Evolutionary conservation across 1,140 invertebrate species (phyloP).

Genomic region (Danaus melanippus): DNA sequence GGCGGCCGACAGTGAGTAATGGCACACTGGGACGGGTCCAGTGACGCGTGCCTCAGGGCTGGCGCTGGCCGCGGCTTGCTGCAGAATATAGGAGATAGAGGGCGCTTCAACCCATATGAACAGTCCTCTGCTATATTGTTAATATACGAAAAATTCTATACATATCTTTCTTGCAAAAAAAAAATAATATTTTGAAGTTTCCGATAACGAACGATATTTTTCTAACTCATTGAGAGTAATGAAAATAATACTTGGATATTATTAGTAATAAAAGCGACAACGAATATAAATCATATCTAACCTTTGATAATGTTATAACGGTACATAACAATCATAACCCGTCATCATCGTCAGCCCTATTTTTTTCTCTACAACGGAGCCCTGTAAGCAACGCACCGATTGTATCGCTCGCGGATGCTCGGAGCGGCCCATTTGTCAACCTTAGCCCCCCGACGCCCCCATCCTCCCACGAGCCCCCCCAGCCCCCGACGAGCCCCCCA

Average conservation of each 20-base stretch:
- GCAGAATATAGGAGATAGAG: too few species aligned
- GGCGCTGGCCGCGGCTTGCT: conserved; percentile 18
- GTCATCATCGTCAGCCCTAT: conserved; percentile 39
- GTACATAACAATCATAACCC: not conserved
- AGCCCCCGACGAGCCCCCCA: conserved; percentile 13
- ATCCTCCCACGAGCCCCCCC: not conserved
- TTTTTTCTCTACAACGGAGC: conserved; percentile 57
- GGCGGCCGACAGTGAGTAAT: conserved; percentile 69
- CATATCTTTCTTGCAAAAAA: too few species aligned
- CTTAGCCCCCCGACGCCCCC: conserved; percentile 38
- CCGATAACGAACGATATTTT: too few species aligned
- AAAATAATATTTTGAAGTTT: too few species aligned
- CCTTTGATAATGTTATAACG: not conserved
- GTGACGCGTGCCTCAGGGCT: conserved; percentile 65
- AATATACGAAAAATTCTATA: too few species aligned
- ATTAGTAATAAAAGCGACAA: not conserved
- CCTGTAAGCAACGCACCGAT: conserved; percentile 69
- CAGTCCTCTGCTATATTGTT: too few species aligned
- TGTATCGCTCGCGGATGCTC: conserved; percentile 69
- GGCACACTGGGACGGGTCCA: conserved; percentile 64
- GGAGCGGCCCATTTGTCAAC: conserved; percentile 68
- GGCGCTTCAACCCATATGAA: too few species aligned
- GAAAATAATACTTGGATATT: too few species aligned
- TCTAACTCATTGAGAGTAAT: too few species aligned
- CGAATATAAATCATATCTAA: not conserved